Base-by-base conservation (phyloP, 2,888 invertebrate species). In the Xanthia icteritia region DNA sequence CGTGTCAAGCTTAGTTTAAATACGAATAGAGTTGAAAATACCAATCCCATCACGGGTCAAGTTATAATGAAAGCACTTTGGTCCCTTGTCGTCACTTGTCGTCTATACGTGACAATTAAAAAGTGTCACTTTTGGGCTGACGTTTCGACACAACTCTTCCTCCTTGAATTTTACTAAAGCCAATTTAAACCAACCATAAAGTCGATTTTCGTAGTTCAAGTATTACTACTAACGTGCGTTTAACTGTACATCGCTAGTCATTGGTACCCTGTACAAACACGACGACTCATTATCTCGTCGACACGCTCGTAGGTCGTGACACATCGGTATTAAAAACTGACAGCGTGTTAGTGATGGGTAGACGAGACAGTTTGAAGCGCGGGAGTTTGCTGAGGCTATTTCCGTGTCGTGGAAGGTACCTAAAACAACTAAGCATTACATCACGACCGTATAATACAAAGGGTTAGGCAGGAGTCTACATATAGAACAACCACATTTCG, bases 271-370 rank as follows among this genome's bases (percentile, higher is more conserved):
- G 60, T 54, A 39, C 75, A 84, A 67, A 84, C 64, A 77, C 77
- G 81, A 54, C 81, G 75, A 81, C 81, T 84, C 81, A 84, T 84
- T 84, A 83, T 80, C 73, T 51, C 77, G 81, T 84, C 73, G 81
- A 81, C 76, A 66, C 76, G 80, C 73, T 77, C 42, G 45, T 42
- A 70, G 65, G 39, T 20, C 65, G 65, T 76, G 76, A 63, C 80
- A 68, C 72, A 56, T 51, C 27, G 60, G 81, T 75, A 84, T 84
- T 84, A 84, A 84, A 83, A 84, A 75, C 84, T 83, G 83, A 76
- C 80, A 61, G 56, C 67, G 77, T 42, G 64, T 69, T 80, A 83
- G 73, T 31, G 76, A 0, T 20, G 76, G 68, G 65, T 42, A 72
- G 39, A 83, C 76, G 80, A 71, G 13, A 27, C 58, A 0, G n/a